Evolutionary conservation across 2,888 invertebrate genomes (phyloP).

Genomic region (Dioctria linearis): DNA sequence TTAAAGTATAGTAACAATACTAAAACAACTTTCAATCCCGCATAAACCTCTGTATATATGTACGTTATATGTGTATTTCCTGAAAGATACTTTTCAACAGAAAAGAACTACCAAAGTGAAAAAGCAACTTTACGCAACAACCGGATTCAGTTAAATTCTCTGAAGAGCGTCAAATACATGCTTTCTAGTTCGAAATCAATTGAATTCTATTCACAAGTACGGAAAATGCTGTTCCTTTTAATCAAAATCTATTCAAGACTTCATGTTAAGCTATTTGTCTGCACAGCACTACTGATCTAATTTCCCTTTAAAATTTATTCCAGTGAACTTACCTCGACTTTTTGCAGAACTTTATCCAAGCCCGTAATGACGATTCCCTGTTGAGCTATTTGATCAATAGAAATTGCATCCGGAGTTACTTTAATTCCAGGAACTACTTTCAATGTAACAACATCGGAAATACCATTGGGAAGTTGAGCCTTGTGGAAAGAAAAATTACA

Average conservation of each 20-base stretch:
- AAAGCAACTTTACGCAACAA: slow-evolving; percentile 19
- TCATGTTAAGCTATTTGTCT: slow-evolving; percentile 27
- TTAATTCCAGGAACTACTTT: slow-evolving; percentile 70
- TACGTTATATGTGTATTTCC: too few relatives aligned
- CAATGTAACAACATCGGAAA: slow-evolving; percentile 66
- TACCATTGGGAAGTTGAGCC: slow-evolving; percentile 67
- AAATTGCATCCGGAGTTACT: slow-evolving; percentile 65
- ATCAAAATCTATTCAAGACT: slow-evolving; percentile 38
- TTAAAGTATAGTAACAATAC: too few relatives aligned
- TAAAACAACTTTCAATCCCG: too few relatives aligned
- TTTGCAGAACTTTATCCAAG: slow-evolving; percentile 73
- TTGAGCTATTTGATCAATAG: slow-evolving; percentile 64
- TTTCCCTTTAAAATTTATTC: slow-evolving; percentile 41
- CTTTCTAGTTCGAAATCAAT: slow-evolving; percentile 3
- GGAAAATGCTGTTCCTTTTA: slow-evolving; percentile 31
- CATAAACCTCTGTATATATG: too few relatives aligned
- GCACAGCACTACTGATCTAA: slow-evolving; percentile 22
- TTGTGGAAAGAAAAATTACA: slow-evolving; percentile 55
- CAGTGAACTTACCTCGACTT: slow-evolving; percentile 70
- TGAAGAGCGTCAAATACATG: slow-evolving; percentile 8
- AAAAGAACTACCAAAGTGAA: not conserved
- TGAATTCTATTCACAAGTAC: slow-evolving; percentile 24
- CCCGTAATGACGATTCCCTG: slow-evolving; percentile 73
- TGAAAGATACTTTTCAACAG: too few relatives aligned
- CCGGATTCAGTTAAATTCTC: slow-evolving; percentile 25